Base-by-base conservation (phyloP, 92 coral and sea anemone genomes). In the Nematostella vectensis region DNA sequence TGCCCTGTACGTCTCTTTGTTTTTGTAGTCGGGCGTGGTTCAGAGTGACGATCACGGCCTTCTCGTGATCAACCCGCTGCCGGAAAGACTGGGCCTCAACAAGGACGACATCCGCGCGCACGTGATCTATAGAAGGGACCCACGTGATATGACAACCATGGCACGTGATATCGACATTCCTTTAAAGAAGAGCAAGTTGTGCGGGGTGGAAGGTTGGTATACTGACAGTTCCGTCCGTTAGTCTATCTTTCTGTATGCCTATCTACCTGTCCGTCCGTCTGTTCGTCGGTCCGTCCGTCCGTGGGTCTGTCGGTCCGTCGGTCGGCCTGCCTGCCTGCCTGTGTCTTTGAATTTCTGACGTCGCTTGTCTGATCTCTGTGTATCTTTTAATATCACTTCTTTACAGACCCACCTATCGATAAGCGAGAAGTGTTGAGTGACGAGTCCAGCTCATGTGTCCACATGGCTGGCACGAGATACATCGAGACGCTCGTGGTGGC, bases 401-500 rank as follows among this genome's bases (percentile, higher is more conserved):
- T n/a, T n/a, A 36, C 42, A 36, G 42, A 36, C 15, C 9, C 8
- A 8, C 42, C 42, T 8, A 36, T 8, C 15, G 15, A 36, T 15
- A 36, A 36, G 42, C 42, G 42, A 36, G 42, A 36, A 15, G 9
- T 8, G 42, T 15, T 36, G 8, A 15, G 15, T 15, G 42, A 36
- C 15, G n/a, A n/a, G n/a, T n/a, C n/a, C n/a, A n/a, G n/a, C n/a
- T n/a, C n/a, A n/a, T n/a, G n/a, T n/a, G n/a, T n/a, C n/a, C n/a
- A n/a, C n/a, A n/a, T n/a, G n/a, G n/a, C n/a, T n/a, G n/a, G n/a
- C n/a, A n/a, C n/a, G n/a, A n/a, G n/a, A 43, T 50, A 47, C 52
- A 76, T 81, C 28, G 88, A 81, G 42, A 43, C 88, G 11, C 63
- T 75, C 11, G 75, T 81, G n/a, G 88, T 81, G 2, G 77, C 67